phyloP scores from a whole-genome alignment of 53 echinoderm and acorn worm species.

The Paracentrotus lividus region DNA sequence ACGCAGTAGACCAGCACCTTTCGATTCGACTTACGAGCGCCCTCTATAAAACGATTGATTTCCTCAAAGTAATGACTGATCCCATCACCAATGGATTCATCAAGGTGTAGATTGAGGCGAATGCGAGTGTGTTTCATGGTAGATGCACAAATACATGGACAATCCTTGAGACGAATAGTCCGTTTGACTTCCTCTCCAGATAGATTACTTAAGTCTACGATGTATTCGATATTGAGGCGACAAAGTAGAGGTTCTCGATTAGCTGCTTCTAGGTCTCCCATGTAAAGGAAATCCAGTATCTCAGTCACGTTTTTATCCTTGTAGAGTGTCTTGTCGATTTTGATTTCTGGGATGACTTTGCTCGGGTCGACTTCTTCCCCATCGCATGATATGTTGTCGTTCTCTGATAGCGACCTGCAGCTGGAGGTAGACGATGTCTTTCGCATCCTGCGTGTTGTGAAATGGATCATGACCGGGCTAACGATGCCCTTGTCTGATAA shows the following conservation, averaged over 20 bases:
- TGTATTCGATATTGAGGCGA: conserved; percentile 84
- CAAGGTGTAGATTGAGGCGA: conserved; percentile 82
- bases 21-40: conserved; percentile 82
- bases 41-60: conserved; percentile 89
- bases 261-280: conserved; percentile 92
- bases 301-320: conserved; percentile 88
- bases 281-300: conserved; percentile 87
- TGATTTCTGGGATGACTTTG: conserved; percentile 92
- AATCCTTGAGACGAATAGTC: conserved; percentile 89
- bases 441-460: conserved; percentile 59
- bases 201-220: conserved; percentile 91
- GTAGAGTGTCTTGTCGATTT: conserved; percentile 87
- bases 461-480: conserved; percentile 62
- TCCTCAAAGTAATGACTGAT: conserved; percentile 91
- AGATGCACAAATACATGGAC: conserved; percentile 92
- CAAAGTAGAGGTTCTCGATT: conserved; percentile 90
- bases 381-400: conserved; percentile 87
- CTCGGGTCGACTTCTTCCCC: conserved; percentile 89
- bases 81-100: conserved; percentile 80
- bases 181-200: conserved; percentile 83
- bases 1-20: conserved; percentile 89
- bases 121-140: conserved; percentile 90
- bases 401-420: conserved; percentile 88
- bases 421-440: conserved; percentile 88
- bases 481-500: conserved; percentile 58